Evolutionary conservation across 2,888 invertebrate species (phyloP).

Genomic region (Xestia sexstrigata): DNA sequence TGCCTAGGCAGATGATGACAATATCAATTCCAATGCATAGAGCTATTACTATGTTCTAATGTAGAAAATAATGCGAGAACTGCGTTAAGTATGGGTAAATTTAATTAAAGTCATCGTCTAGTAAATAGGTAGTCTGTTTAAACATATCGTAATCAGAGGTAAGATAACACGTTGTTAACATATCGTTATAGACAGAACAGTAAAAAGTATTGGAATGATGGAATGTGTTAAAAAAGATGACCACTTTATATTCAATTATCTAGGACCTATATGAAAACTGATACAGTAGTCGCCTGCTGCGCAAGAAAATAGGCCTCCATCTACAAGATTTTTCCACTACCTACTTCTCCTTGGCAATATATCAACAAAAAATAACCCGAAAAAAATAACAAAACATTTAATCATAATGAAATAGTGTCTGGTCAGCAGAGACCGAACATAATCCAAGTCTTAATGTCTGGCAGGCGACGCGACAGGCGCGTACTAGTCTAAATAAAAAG

Average conservation of each 20-base stretch:
- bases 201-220: neutral
- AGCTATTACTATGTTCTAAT: too few species aligned
- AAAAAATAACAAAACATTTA: constrained; percentile 48
- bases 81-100: too few species aligned
- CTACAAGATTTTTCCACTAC: neutral
- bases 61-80: neutral
- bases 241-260: neutral
- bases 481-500: constrained; percentile 67
- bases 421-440: constrained; percentile 52
- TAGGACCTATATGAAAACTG: neutral
- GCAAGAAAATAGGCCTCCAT: neutral
- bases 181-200: neutral
- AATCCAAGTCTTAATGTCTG: constrained; percentile 62
- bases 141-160: neutral
- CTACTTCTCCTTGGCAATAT: constrained; percentile 21
- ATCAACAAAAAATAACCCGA: constrained; percentile 23
- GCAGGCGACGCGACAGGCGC: constrained; percentile 36
- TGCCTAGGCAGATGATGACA: neutral
- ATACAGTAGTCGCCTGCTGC: neutral
- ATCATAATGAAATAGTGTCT: constrained; percentile 54
- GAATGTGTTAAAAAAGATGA: neutral
- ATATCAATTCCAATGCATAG: too few species aligned
- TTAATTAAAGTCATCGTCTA: too few species aligned
- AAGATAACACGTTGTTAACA: neutral
- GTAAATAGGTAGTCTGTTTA: neutral